These are phyloP conservation scores for Gymnopithys bicolor DNA, from an alignment of 2,797 vertebrate species.

Conservation along the genomic window DNA sequence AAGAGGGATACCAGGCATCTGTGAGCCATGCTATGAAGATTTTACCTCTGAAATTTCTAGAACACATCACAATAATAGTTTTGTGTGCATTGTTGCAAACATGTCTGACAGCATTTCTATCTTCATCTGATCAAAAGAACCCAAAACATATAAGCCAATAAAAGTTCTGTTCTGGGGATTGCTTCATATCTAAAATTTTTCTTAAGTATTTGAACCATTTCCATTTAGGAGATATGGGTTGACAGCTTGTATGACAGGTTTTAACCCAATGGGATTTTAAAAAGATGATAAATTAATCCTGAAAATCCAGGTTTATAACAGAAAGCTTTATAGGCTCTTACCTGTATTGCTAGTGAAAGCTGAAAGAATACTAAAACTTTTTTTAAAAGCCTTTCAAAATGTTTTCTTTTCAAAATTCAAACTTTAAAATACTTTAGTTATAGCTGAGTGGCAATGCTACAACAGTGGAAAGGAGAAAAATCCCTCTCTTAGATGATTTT, in stretches of 20 bases:
- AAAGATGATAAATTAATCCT: constrained; percentile 62
- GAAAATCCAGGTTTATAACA: constrained; percentile 57
- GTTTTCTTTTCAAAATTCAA: constrained; percentile 14
- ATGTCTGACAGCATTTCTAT: not conserved
- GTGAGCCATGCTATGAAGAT: not conserved
- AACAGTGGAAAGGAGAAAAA: not conserved
- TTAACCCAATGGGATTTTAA: constrained; percentile 59
- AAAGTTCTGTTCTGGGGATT: not conserved
- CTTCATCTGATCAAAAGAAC: not conserved
- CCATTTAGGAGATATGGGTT: not conserved
- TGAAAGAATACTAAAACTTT: not conserved
- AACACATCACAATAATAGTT: not conserved
- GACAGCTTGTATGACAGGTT: constrained; percentile 56
- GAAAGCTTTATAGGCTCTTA: constrained; percentile 25
- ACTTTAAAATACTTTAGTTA: not conserved
- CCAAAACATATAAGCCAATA: not conserved
- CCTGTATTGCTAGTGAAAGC: not conserved
- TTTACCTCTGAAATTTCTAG: not conserved
- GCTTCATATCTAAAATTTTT: not conserved
- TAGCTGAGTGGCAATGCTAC: not conserved
- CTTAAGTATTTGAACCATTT: constrained; percentile 25
- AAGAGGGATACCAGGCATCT: constrained; percentile 1
- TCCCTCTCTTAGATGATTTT: not conserved
- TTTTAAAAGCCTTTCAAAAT: not conserved
- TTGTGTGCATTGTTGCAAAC: not conserved